These are phyloP conservation scores for Drosophila truncata DNA, from an alignment of 1,140 invertebrate species.

Conservation along the genomic window DNA sequence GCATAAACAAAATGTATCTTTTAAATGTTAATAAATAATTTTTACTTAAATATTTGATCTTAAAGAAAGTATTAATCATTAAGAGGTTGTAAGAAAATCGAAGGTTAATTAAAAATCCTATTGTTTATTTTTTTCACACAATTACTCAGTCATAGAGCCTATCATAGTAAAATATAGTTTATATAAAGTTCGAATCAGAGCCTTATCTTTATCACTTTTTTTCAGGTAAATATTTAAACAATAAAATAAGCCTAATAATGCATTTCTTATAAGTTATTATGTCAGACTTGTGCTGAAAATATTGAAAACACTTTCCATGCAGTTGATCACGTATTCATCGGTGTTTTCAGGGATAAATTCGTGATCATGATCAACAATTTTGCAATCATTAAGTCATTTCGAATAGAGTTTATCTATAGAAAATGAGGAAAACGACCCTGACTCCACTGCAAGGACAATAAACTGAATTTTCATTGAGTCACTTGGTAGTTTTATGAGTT, in stretches of 20 bases:
- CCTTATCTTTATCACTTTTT: not conserved
- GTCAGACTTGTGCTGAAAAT: constrained; percentile 7
- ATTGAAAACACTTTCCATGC: constrained; percentile 33
- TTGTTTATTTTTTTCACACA: not conserved
- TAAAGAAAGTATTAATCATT: not conserved
- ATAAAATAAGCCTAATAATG: not conserved
- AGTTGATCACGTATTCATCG: constrained; percentile 34
- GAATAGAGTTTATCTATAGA: constrained; percentile 2
- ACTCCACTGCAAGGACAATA: constrained; percentile 20
- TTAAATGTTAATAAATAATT: not conserved
- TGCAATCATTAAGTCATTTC: constrained; percentile 13
- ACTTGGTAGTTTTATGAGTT: not conserved
- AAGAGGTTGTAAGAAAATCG: not conserved
- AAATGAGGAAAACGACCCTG: constrained; percentile 8
- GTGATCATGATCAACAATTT: not conserved
- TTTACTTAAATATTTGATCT: not conserved
- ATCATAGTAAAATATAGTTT: too few species aligned
- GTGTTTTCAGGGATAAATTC: constrained; percentile 9
- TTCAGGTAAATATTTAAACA: constrained; percentile 2
- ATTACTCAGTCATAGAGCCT: not conserved
- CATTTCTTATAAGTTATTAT: not conserved
- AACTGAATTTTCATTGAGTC: not conserved
- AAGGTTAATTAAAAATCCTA: not conserved
- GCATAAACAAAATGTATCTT: not conserved
- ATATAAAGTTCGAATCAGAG: not conserved